phyloP scores from a whole-genome alignment of 2,888 invertebrate genomes.

The Drosophila hamatofila region DNA sequence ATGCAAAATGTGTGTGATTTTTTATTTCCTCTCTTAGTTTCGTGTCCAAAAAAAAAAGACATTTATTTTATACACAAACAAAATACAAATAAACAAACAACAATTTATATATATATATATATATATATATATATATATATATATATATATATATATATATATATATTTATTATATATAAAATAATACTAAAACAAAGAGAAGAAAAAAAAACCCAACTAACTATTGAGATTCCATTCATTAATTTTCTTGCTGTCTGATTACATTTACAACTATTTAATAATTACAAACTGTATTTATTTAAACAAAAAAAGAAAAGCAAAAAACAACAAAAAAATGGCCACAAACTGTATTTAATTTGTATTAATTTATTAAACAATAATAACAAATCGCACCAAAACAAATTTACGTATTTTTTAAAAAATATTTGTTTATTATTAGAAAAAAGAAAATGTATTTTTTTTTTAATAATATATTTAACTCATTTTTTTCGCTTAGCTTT shows the following conservation, averaged over 20 bases:
- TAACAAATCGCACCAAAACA: constrained; percentile 62
- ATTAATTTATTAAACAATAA: constrained; percentile 68
- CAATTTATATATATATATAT: background rate
- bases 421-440: constrained; percentile 44
- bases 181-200: constrained; percentile 17
- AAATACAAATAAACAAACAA: background rate
- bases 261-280: constrained; percentile 44
- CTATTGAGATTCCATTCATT: constrained; percentile 55
- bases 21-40: constrained; percentile 5
- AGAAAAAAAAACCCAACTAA: constrained; percentile 8
- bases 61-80: constrained; percentile 58
- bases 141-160: background rate
- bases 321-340: constrained; percentile 52
- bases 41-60: constrained; percentile 59
- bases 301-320: constrained; percentile 14
- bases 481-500: constrained; percentile 12
- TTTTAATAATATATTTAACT: background rate
- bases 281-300: constrained; percentile 62
- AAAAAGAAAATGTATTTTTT: constrained; percentile 5
- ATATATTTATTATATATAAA: background rate
- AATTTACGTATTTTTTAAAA: constrained; percentile 57
- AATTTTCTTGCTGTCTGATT: constrained; percentile 29
- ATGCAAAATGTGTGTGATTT: constrained; percentile 2
- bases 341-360: constrained; percentile 77
- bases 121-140: background rate